These are phyloP conservation scores for Plebejus anna DNA, from an alignment of 2,888 invertebrate genomes.

Conservation along the genomic window DNA sequence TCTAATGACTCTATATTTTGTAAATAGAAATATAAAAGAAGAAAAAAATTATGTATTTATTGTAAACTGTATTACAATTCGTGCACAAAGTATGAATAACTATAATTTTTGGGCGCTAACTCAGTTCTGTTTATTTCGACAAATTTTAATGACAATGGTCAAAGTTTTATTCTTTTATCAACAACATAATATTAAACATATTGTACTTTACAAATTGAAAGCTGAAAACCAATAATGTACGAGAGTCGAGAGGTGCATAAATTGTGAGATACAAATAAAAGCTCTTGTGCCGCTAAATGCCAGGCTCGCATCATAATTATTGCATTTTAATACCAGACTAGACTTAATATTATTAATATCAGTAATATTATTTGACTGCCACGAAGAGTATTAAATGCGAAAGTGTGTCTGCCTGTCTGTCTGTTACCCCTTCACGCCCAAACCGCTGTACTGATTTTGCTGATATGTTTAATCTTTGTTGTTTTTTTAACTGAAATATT, in stretches of 20 bases:
- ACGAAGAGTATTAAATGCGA: not conserved
- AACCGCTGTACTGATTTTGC: too few species aligned
- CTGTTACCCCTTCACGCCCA: too few species aligned
- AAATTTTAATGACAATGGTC: not conserved
- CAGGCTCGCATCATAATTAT: not conserved
- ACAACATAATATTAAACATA: not conserved
- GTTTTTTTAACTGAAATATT: too few species aligned
- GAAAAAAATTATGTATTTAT: too few species aligned
- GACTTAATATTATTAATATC: not conserved
- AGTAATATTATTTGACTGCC: not conserved
- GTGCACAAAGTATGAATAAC: too few species aligned
- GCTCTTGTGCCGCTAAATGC: not conserved
- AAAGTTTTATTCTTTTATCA: not conserved
- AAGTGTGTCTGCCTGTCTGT: not conserved
- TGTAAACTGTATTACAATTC: too few species aligned
- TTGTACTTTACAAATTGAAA: slow-evolving; percentile 2
- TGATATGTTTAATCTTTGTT: too few species aligned
- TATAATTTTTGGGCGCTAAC: too few species aligned
- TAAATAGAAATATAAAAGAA: too few species aligned
- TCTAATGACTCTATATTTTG: too few species aligned
- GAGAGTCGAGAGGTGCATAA: not conserved
- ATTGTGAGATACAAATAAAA: not conserved
- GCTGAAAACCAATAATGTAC: not conserved
- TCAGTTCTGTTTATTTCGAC: too few species aligned
- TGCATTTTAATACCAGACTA: not conserved